Evolutionary conservation across 2,888 invertebrate species (phyloP).

Genomic region (Tachina lurida): DNA sequence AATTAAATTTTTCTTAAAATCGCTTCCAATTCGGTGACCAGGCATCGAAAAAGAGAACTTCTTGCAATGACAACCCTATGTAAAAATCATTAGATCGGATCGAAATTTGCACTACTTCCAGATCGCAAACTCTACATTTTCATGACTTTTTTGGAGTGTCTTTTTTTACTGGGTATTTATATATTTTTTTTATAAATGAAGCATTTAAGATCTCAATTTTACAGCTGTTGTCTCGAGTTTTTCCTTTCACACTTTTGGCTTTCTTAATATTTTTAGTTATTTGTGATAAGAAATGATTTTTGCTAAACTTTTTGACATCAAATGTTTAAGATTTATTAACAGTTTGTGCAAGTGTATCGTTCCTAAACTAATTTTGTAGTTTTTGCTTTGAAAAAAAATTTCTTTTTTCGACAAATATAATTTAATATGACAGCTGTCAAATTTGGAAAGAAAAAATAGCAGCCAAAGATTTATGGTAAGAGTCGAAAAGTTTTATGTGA

Average conservation of each 20-base stretch:
- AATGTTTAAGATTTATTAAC: conserved; percentile 65
- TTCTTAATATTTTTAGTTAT: conserved; percentile 21
- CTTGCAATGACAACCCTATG: no score
- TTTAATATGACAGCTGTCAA: conserved; percentile 71
- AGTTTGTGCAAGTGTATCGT: conserved; percentile 35
- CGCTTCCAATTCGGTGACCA: no score
- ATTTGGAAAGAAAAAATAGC: conserved; percentile 50
- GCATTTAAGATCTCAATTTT: conserved; percentile 44
- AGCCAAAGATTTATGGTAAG: conserved; percentile 50
- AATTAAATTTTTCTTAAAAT: no score
- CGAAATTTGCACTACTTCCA: no score
- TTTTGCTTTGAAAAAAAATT: conserved; percentile 45
- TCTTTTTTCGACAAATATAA: conserved; percentile 56
- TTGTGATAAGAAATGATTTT: conserved; percentile 57
- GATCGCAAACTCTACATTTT: no score
- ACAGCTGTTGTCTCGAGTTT: conserved; percentile 54
- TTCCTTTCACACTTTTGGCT: conserved; percentile 10
- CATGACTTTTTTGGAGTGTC: no score
- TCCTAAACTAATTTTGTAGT: conserved; percentile 36
- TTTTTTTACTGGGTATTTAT: no score
- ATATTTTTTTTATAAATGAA: conserved; percentile 28
- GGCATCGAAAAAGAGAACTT: no score
- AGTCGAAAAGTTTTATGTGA: not conserved
- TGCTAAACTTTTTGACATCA: conserved; percentile 67
- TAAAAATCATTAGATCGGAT: no score